Percentiles rank a stretch among this genome's conserved stretches.
Conservation (phyloP, 2,888 invertebrate genomes). For the Pachycephus smyrnensis region DNA sequence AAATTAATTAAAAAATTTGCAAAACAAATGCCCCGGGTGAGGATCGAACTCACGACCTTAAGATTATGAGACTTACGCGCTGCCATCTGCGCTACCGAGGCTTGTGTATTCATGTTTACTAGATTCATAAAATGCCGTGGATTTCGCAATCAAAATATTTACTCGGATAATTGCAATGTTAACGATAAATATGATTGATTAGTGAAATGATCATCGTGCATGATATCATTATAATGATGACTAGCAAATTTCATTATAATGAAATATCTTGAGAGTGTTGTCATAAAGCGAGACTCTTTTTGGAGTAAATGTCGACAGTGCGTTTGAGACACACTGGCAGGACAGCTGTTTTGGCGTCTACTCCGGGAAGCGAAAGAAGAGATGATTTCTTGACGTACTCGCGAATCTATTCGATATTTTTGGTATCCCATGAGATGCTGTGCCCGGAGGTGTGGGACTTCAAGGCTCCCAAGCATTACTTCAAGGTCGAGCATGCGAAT, state of each 20-base stretch:
- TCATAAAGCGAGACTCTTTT: background rate
- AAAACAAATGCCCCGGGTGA: constrained; percentile 83
- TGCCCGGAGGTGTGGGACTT: constrained; percentile 72
- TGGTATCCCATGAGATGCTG: constrained; percentile 65
- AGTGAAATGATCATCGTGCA: background rate
- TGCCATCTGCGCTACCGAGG: constrained; percentile 63
- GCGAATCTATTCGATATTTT: background rate
- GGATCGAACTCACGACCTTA: constrained; percentile 96
- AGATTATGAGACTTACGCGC: constrained; percentile 66
- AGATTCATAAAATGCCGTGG: background rate
- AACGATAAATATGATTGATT: background rate
- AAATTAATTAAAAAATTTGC: background rate
- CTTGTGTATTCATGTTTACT: background rate
- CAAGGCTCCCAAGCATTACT: constrained; percentile 65
- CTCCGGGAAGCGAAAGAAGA: background rate
- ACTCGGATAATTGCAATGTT: background rate
- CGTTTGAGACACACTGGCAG: background rate
- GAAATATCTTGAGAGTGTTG: background rate
- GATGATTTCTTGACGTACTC: background rate
- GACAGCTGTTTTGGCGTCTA: background rate
- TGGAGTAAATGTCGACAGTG: background rate
- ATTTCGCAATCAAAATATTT: background rate
- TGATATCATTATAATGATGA: background rate
- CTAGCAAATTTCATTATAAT: too few species aligned
- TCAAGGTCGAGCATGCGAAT: constrained; percentile 56